These are phyloP conservation scores for Sthenelais limicola DNA, from an alignment of 2,888 invertebrate genomes.

Conservation along the genomic window DNA sequence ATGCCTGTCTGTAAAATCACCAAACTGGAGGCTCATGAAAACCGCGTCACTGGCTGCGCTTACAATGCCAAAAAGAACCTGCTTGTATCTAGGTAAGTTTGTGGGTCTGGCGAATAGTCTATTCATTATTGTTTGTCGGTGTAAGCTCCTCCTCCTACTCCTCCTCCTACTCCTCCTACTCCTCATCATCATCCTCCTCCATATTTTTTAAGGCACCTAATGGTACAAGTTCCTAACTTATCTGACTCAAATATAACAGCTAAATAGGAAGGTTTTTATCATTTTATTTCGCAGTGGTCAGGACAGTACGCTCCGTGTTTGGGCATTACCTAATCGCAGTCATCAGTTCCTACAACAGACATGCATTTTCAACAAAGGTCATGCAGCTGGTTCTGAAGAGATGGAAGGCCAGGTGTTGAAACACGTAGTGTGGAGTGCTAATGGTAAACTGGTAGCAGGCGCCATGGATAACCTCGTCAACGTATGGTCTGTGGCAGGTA, in stretches of 20 bases:
- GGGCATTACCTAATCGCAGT: constrained; percentile 74
- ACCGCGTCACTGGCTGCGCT: constrained; percentile 73
- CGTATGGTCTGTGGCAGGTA: constrained; percentile 76
- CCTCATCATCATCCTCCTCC: no score
- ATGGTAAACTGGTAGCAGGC: constrained; percentile 76
- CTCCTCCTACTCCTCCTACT: no score
- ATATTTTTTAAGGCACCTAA: no score
- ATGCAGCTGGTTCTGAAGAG: constrained; percentile 72
- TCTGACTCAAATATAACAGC: no score
- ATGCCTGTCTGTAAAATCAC: constrained; percentile 71
- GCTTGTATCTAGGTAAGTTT: constrained; percentile 75
- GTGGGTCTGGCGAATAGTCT: not conserved
- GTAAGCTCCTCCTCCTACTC: not conserved
- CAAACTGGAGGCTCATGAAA: constrained; percentile 76
- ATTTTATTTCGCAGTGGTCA: constrained; percentile 75
- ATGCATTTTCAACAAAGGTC: constrained; percentile 75
- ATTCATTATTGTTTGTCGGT: not conserved
- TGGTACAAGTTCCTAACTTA: no score
- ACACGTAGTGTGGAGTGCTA: constrained; percentile 75
- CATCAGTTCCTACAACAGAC: constrained; percentile 75
- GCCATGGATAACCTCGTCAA: constrained; percentile 77
- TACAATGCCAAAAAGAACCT: constrained; percentile 74
- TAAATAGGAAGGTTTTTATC: no score
- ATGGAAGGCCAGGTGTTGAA: constrained; percentile 74
- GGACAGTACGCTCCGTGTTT: constrained; percentile 78